Percentiles rank a stretch among this genome's conserved stretches.
These are phyloP conservation scores for Rhinoderma darwinii DNA, from an alignment of 2,113 vertebrate species.

Conservation along the genomic window DNA sequence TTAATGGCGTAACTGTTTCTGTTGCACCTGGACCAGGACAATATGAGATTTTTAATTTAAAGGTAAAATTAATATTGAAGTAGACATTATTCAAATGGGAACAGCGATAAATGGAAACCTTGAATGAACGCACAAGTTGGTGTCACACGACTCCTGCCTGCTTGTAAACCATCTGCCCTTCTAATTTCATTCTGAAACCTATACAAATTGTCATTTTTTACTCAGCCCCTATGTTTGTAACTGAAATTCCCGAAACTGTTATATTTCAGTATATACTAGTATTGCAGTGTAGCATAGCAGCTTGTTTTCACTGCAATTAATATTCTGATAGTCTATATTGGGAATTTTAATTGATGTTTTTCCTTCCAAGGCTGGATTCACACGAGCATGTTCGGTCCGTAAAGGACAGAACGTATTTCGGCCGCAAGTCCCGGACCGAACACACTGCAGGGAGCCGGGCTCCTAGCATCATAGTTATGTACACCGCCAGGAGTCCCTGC, in stretches of 20 bases:
- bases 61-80: conserved; percentile 68
- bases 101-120: background rate
- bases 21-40: conserved; percentile 77
- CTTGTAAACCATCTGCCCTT: conserved; percentile 37
- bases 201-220: conserved; percentile 12
- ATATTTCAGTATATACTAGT: background rate
- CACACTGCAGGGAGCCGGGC: no score
- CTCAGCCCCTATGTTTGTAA: background rate
- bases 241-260: background rate
- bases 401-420: no score
- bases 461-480: no score
- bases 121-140: background rate
- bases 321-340: no score
- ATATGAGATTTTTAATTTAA: conserved; percentile 72
- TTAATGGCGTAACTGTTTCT: conserved; percentile 57
- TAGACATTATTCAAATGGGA: background rate
- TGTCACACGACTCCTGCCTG: background rate
- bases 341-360: no score
- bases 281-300: no score
- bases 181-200: conserved; percentile 26
- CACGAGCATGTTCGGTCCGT: no score
- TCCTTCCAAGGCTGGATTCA: no score
- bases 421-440: no score
- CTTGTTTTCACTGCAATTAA: no score
- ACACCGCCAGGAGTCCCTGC: no score